These are phyloP conservation scores for Sylvilagus floridanus DNA, from an alignment of 2,797 vertebrate genomes.

Conservation along the genomic window DNA sequence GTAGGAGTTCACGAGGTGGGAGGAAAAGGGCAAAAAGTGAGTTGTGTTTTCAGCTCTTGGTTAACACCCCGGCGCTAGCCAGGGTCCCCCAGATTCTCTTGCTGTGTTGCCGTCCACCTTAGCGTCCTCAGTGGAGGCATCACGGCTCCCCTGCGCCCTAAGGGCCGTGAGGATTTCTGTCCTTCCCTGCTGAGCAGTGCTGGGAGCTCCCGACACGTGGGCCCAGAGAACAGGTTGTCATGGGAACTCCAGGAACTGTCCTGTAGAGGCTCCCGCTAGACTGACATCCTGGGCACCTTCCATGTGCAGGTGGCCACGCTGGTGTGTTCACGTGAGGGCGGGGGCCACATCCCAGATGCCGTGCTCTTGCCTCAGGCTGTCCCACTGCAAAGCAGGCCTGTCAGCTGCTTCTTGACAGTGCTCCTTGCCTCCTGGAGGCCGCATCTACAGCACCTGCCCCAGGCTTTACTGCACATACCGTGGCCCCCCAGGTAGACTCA, in stretches of 20 bases:
- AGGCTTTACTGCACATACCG: not conserved
- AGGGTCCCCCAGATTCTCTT: not conserved
- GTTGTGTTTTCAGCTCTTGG: not conserved
- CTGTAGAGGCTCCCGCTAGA: not conserved
- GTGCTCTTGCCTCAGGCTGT: not conserved
- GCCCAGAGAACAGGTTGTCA: not conserved
- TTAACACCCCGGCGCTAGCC: not conserved
- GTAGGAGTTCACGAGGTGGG: not conserved
- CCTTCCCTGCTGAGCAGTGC: not conserved
- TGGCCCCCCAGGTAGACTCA: not conserved
- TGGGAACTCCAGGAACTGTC: not conserved
- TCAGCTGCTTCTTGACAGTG: no score
- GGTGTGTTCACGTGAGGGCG: not conserved
- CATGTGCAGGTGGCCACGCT: not conserved
- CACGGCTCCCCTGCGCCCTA: accelerated
- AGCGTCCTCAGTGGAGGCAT: not conserved
- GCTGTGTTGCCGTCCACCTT: not conserved
- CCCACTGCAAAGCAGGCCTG: not conserved
- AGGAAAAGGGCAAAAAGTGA: not conserved
- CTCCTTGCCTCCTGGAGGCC: not conserved
- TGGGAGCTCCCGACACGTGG: not conserved
- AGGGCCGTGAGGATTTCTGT: not conserved
- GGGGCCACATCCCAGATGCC: accelerated
- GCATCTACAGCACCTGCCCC: not conserved
- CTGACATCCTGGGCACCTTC: not conserved